Evolutionary conservation across 2,888 invertebrate species (phyloP).

Genomic region (Eupeodes latifasciatus): DNA sequence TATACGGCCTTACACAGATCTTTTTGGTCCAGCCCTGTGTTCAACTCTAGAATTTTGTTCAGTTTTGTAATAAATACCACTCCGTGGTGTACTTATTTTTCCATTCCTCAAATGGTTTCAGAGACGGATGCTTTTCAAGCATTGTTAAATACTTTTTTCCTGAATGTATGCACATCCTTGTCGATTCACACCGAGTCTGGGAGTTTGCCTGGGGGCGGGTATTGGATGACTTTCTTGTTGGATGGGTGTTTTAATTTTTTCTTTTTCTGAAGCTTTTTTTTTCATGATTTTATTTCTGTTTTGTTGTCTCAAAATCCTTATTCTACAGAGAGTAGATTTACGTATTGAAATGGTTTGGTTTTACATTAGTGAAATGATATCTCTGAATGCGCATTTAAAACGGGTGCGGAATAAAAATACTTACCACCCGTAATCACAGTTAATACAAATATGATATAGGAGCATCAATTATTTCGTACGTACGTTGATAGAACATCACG

Average conservation of each 20-base stretch:
- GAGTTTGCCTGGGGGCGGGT: conserved; percentile 56
- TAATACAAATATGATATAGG: conserved; percentile 35
- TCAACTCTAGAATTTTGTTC: conserved; percentile 44
- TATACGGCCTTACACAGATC: no score
- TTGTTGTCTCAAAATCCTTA: conserved; percentile 12
- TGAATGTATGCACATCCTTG: conserved; percentile 72
- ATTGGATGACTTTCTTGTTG: conserved; percentile 56
- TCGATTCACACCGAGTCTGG: conserved; percentile 69
- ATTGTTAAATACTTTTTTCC: conserved; percentile 75
- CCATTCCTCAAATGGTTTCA: conserved; percentile 62
- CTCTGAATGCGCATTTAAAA: conserved; percentile 24
- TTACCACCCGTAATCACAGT: conserved; percentile 41
- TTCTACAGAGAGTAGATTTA: background rate
- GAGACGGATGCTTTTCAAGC: conserved; percentile 74
- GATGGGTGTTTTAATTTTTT: conserved; percentile 42
- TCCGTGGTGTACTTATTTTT: conserved; percentile 64
- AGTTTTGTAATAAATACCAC: conserved; percentile 72
- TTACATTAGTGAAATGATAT: conserved; percentile 41
- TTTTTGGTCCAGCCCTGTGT: conserved; percentile 45
- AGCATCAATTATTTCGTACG: conserved; percentile 2
- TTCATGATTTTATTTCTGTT: conserved; percentile 23
- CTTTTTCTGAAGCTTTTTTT: conserved; percentile 45
- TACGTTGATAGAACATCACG: conserved; percentile 22
- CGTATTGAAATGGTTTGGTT: conserved; percentile 44
- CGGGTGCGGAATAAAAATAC: background rate